Evolutionary conservation across 2,797 vertebrate genomes (phyloP).

Genomic region (Eulemur rubriventer): DNA sequence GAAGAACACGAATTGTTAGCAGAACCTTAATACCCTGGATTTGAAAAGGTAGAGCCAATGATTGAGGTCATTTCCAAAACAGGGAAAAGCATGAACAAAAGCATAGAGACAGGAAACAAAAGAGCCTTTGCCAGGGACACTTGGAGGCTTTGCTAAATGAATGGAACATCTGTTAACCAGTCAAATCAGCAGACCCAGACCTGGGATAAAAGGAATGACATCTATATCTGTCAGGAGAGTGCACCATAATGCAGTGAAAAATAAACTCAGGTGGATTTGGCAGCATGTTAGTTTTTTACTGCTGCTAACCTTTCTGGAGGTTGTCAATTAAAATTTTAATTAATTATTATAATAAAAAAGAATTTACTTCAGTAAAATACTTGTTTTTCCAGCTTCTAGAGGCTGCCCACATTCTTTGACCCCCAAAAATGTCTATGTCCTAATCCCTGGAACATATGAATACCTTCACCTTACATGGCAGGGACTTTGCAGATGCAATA

Average conservation of each 20-base stretch:
- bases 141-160: background rate
- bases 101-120: background rate
- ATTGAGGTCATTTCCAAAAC: background rate
- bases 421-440: background rate
- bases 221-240: background rate
- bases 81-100: background rate
- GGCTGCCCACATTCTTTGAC: background rate
- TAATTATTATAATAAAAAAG: background rate
- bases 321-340: background rate
- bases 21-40: background rate
- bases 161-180: background rate
- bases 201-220: background rate
- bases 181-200: background rate
- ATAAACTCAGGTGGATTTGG: background rate
- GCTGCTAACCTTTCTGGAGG: background rate
- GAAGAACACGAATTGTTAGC: background rate
- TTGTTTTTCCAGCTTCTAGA: background rate
- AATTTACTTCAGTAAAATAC: background rate
- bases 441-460: background rate
- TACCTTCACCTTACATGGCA: background rate
- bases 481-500: background rate
- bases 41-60: background rate
- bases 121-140: background rate
- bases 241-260: rapidly evolving
- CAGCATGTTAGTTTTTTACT: background rate